Evolutionary conservation across 2,113 vertebrate genomes (phyloP).

Genomic region (Coreoperca whiteheadi): DNA sequence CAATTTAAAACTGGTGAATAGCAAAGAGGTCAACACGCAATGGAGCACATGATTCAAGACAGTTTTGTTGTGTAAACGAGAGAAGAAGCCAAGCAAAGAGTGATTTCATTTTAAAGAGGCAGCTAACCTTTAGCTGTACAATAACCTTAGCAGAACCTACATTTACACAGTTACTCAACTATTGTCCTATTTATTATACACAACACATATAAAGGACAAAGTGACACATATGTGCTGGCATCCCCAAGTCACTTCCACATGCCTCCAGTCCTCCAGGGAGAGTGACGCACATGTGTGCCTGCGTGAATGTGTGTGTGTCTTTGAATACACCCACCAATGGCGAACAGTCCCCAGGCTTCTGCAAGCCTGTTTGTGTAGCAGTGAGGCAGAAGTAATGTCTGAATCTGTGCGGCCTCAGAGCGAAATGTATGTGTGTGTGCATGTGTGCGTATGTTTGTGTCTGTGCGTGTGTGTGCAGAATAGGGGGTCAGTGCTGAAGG

Average conservation of each 20-base stretch:
- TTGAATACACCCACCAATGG: slow-evolving; percentile 30
- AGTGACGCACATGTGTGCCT: slow-evolving; percentile 51
- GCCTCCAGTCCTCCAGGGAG: slow-evolving; percentile 50
- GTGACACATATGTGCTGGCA: slow-evolving; percentile 63
- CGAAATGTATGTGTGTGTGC: slow-evolving; percentile 53
- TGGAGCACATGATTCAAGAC: slow-evolving; percentile 46
- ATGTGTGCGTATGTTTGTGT: slow-evolving; percentile 39
- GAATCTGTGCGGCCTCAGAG: slow-evolving; percentile 79
- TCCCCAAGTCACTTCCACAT: slow-evolving; percentile 69
- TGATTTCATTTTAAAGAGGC: slow-evolving; percentile 34
- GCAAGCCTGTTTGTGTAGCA: slow-evolving; percentile 78
- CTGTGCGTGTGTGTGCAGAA: slow-evolving; percentile 34
- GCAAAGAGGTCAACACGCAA: slow-evolving; percentile 29
- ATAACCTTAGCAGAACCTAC: slow-evolving; percentile 1
- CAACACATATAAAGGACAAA: slow-evolving; percentile 67
- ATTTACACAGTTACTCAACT: slow-evolving; percentile 31
- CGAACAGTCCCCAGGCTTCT: slow-evolving; percentile 69
- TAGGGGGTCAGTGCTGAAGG: slow-evolving; percentile 68
- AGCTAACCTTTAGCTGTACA: slow-evolving; percentile 49
- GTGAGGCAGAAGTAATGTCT: slow-evolving; percentile 76
- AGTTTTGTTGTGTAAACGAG: slow-evolving; percentile 36
- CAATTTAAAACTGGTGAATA: slow-evolving; percentile 41
- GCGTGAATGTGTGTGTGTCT: slow-evolving; percentile 26
- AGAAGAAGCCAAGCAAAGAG: slow-evolving; percentile 41
- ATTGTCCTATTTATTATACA: slow-evolving; percentile 27